phyloP scores from a whole-genome alignment of 2,888 invertebrate species.

The Melolontha melolontha region DNA sequence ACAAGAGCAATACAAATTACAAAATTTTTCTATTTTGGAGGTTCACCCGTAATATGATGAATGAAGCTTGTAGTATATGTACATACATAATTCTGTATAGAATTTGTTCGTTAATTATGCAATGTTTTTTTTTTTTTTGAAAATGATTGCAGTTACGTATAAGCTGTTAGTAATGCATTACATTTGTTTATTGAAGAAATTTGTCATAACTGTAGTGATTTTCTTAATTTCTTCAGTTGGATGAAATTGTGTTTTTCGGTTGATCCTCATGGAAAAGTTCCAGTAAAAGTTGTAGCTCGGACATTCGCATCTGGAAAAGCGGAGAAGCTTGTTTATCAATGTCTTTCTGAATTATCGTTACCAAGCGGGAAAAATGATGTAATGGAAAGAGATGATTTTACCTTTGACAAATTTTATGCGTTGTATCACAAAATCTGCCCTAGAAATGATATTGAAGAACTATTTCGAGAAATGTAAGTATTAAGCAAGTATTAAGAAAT shows the following conservation, averaged over 20 bases:
- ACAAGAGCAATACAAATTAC: too few relatives aligned
- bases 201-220: background rate
- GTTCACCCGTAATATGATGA: too few relatives aligned
- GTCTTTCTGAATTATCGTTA: slow-evolving; percentile 91
- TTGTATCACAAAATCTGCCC: slow-evolving; percentile 99
- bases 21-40: too few relatives aligned
- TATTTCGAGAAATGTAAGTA: slow-evolving; percentile 95
- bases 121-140: too few relatives aligned
- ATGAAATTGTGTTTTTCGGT: slow-evolving; percentile 95
- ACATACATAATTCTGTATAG: too few relatives aligned
- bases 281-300: slow-evolving; percentile 94
- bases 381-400: slow-evolving; percentile 94
- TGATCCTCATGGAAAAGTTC: slow-evolving; percentile 95
- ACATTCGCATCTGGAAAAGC: slow-evolving; percentile 99
- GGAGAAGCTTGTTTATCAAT: slow-evolving; percentile 97
- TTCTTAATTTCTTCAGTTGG: slow-evolving; percentile 81
- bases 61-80: too few relatives aligned
- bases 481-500: background rate
- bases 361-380: slow-evolving; percentile 96
- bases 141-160: too few relatives aligned
- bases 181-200: too few relatives aligned
- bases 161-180: too few relatives aligned
- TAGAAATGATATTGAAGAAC: slow-evolving; percentile 97
- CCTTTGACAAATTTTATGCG: slow-evolving; percentile 98
- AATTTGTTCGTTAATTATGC: too few relatives aligned